Base-by-base conservation (phyloP, 2,113 vertebrate genomes). In the Phaethon lepturus region DNA sequence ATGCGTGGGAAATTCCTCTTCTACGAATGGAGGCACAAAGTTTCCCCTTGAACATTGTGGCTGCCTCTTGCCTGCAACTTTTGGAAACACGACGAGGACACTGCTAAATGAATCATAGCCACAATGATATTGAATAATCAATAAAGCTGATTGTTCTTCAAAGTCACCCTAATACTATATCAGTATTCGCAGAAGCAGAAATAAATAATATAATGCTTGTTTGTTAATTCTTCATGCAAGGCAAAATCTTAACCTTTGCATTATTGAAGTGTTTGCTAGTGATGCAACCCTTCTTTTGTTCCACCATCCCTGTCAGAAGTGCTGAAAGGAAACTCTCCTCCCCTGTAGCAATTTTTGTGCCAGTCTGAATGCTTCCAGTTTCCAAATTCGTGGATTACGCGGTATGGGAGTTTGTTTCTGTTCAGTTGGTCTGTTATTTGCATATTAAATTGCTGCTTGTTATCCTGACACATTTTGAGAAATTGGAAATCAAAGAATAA, bases 391-490 rank as follows among this genome's bases (percentile, higher is more conserved):
- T 74, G 88, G 89, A 80, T 91, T 91, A 38, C 38, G 86, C 45
- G 63, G 40, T 81, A 69, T 58, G 81, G 79, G 91, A 97, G 72
- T 76, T 87, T 63, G 13, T 71, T 59, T 76, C 77, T 79, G 68
- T 74, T 92, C 92, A 79, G 50, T 82, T 56, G 88, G 60, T 87
- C 66, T 79, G 14, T 55, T 45, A 80, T 94, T 93, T 90, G 88
- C 78, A 84, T 96, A 68, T 68, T 69, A 95, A 97, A 85, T 45
- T 87, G 49, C 40, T 87, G 56, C 73, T 94, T 87, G 91, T 91
- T 91, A 82, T 49, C 79, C 75, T 69, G 31, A 45, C 28, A 68
- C 33, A 23, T 47, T 87, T 78, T 22, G 53, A 69, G 68, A 33
- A 88, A 52, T 9, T 95, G 93, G 80, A 86, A 94, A 96, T 92